Base-by-base conservation (phyloP, 2,113 vertebrate species). In the Formicarius rufipectus region DNA sequence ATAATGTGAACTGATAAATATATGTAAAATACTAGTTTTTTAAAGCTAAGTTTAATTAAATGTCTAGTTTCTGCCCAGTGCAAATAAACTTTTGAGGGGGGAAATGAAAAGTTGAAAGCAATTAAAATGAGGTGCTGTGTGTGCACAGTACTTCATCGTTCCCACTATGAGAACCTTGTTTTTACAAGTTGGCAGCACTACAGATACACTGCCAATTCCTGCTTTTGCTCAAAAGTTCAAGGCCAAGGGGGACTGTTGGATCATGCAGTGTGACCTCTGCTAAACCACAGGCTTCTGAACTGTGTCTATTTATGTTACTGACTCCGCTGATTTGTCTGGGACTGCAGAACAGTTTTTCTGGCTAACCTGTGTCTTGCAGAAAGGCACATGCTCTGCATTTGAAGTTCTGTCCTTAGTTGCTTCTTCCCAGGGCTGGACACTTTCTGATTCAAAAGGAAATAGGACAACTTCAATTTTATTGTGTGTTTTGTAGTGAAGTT, bases 221-320 rank as follows among this genome's bases (percentile, higher is more conserved):
- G 95, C 73, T 95, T 95, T 96, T 91, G 31, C 94, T 97, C 89
- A 95, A 82, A 89, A 96, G 93, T 95, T 95, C 91, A 92, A 87
- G 95, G 89, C 91, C 28, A 37, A 59, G 64, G 56, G 86, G 37
- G 56, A 35, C 80, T 78, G 47, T 87, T 81, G 60, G 91, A 92
- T 95, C 89, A 44, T 78, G 68, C n/a, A 7, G 42, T 77, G 11
- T 59, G 95, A 92, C 93, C 94, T 90, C 86, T 93, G 66, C 86
- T 95, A 87, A 90, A 87, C 95, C 89, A 89, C 91, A 89, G 67
- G 44, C 83, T 89, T 64, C 84, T 87, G 73, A 84, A 49, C 80
- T 89, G 14, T 60, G 33, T 88, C 79, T 92, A 1, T 96, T 92
- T 96, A 71, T 79, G 69, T 86, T 94, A 28, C 73, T 19, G 73